phyloP scores from a whole-genome alignment of 2,797 vertebrate genomes.

The Petrocephalus schoutedeni region DNA sequence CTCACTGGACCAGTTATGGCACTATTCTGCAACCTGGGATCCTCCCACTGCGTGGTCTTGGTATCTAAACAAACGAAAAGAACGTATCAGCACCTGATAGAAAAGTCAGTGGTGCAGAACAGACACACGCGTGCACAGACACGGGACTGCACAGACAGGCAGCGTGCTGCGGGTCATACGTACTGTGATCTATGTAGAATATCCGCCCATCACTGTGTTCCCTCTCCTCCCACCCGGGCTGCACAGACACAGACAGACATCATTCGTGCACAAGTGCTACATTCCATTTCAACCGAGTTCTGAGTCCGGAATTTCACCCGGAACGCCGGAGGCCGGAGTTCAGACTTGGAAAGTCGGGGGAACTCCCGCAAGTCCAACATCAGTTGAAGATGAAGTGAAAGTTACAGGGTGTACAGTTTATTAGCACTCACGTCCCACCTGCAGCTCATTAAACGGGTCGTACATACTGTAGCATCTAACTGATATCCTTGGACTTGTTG shows the following conservation, averaged over 20 bases:
- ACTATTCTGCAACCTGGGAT: slow-evolving; percentile 84
- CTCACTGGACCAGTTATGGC: slow-evolving; percentile 91
- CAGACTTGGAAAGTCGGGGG: not conserved
- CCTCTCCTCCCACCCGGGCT: slow-evolving; percentile 96
- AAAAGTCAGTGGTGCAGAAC: not conserved
- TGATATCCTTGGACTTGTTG: not conserved
- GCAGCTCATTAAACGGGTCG: not conserved
- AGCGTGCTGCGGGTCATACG: slow-evolving; percentile 40
- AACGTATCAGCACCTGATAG: not conserved
- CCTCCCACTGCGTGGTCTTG: slow-evolving; percentile 93
- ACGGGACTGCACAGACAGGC: too few relatives aligned
- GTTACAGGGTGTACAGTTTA: not conserved
- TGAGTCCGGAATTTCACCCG: not conserved
- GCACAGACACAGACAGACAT: slow-evolving; percentile 16
- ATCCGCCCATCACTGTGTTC: slow-evolving; percentile 84
- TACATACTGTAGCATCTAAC: not conserved
- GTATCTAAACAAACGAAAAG: slow-evolving; percentile 64
- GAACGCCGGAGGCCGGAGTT: not conserved
- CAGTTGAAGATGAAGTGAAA: not conserved
- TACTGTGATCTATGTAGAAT: slow-evolving; percentile 97
- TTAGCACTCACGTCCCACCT: not conserved
- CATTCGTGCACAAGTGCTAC: not conserved
- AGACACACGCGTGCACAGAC: not conserved
- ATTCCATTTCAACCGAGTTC: not conserved
- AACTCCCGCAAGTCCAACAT: not conserved